A percentile compares a stretch with the other conserved stretches of the same genome.
phyloP scores from a whole-genome alignment of 2,888 invertebrate species.

The Adelphocoris suturalis region DNA sequence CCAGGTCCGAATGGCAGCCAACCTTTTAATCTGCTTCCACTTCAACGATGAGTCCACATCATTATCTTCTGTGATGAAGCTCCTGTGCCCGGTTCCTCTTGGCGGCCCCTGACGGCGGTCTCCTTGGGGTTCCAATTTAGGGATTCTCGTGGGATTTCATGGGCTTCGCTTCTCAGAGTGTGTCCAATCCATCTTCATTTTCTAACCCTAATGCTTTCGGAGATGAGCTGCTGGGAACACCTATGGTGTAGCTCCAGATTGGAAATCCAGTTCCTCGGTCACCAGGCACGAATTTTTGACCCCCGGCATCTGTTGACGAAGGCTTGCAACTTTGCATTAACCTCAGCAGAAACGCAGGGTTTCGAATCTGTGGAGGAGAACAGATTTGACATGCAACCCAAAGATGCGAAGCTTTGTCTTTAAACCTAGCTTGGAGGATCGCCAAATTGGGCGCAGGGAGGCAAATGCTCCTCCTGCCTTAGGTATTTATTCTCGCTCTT shows the following conservation, averaged over 20 bases:
- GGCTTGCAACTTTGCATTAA: background rate
- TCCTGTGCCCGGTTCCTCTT: background rate
- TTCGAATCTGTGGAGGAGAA: constrained; percentile 16
- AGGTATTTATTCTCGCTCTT: background rate
- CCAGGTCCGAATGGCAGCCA: too few species aligned
- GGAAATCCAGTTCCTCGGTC: constrained; percentile 30
- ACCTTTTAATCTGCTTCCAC: too few species aligned
- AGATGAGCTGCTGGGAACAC: background rate
- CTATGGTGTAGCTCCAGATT: background rate
- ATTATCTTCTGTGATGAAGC: background rate
- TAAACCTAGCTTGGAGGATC: background rate
- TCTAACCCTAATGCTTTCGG: background rate
- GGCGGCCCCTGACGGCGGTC: too few species aligned
- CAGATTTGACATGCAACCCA: background rate
- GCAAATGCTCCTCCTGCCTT: background rate
- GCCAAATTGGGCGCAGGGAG: background rate
- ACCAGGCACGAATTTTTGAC: background rate
- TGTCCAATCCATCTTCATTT: background rate
- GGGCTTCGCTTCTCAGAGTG: background rate
- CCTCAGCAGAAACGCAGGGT: background rate
- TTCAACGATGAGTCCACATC: too few species aligned
- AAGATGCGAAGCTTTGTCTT: background rate
- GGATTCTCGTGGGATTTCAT: background rate
- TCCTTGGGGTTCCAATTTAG: background rate
- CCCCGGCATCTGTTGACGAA: background rate